Percentiles rank a stretch among this genome's conserved stretches.
phyloP scores from a whole-genome alignment of 1,140 invertebrate genomes.

The Calycopis cecrops region DNA sequence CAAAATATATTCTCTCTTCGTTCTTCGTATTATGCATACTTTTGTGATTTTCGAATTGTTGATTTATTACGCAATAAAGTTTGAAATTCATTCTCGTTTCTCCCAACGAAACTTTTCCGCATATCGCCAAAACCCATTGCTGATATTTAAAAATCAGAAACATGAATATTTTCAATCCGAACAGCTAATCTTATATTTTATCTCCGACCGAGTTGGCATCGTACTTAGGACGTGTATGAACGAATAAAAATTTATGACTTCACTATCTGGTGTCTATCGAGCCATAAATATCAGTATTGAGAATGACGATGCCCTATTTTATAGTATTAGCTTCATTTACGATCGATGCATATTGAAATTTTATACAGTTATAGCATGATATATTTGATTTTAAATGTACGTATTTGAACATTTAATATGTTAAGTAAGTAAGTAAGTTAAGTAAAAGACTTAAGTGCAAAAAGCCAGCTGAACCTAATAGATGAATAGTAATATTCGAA shows the following conservation, averaged over 20 bases:
- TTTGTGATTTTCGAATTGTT: conserved; percentile 18
- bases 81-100: conserved; percentile 16
- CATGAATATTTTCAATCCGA: not conserved
- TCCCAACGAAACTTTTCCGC: not conserved
- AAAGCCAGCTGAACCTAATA: no score
- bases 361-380: no score
- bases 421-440: no score
- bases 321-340: not conserved
- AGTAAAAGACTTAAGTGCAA: no score
- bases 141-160: conserved; percentile 2
- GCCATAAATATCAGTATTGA: conserved; percentile 2
- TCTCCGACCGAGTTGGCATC: conserved; percentile 7
- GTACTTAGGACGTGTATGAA: not conserved
- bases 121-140: not conserved
- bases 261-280: not conserved
- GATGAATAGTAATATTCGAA: no score
- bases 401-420: no score
- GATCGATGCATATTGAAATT: no score
- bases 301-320: not conserved
- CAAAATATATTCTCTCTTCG: no score
- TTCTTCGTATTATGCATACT: no score
- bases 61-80: conserved; percentile 41
- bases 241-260: conserved; percentile 6
- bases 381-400: no score
- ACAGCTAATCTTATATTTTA: not conserved